A percentile compares a stretch with the other conserved stretches of the same genome.
These are phyloP conservation scores for Petrolisthes manimaculis DNA, from an alignment of 2,888 invertebrate species.

Conservation along the genomic window DNA sequence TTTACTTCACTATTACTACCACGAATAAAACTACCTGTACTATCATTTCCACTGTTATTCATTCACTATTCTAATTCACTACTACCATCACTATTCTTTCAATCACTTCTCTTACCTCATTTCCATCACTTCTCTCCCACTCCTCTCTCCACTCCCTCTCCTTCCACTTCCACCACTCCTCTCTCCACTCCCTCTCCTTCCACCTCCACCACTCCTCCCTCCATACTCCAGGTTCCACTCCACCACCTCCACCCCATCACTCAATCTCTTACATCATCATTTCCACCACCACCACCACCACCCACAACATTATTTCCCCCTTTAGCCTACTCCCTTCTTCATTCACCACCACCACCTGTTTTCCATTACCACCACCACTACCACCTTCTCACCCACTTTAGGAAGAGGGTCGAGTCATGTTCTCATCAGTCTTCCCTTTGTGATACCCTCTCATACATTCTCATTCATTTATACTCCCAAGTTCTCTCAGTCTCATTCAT, in stretches of 20 bases:
- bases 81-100: not conserved
- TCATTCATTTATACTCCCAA: not conserved
- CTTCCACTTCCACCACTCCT: not conserved
- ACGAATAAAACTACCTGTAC: not conserved
- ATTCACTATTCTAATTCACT: not conserved
- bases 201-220: not conserved
- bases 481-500: not conserved
- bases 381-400: not conserved
- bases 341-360: not conserved
- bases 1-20: not conserved
- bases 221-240: no score
- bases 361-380: not conserved
- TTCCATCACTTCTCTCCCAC: not conserved
- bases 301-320: not conserved
- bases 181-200: conserved; percentile 6
- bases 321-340: not conserved
- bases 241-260: not conserved
- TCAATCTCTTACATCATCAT: not conserved
- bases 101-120: not conserved
- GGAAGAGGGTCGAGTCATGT: no score
- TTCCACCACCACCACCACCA: not conserved
- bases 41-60: not conserved
- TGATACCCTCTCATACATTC: not conserved
- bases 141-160: conserved; percentile 4
- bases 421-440: not conserved